Conservation (phyloP, 2,113 vertebrate genomes). For the Podarcis cretensis region DNA sequence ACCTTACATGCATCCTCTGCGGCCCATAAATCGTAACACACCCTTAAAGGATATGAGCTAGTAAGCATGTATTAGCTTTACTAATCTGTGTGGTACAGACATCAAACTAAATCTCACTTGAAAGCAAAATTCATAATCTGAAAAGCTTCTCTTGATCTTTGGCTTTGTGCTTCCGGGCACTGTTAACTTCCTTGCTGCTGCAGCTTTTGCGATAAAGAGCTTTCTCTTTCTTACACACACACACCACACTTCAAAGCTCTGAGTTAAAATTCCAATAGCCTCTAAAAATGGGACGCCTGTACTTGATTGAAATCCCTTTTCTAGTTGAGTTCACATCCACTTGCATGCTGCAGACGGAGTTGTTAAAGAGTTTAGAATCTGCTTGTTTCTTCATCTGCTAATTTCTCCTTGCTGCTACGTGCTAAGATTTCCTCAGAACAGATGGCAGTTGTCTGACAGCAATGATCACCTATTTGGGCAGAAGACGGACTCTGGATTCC, state of each 20-base stretch:
- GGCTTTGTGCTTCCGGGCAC: conserved; percentile 8
- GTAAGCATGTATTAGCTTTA: conserved; percentile 44
- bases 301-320: background rate
- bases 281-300: background rate
- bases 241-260: conserved; percentile 17
- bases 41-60: conserved; percentile 26
- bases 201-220: conserved; percentile 31
- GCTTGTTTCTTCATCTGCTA: background rate
- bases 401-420: background rate
- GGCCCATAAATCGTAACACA: conserved; percentile 21
- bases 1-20: conserved; percentile 27
- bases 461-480: background rate
- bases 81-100: conserved; percentile 52
- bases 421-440: background rate
- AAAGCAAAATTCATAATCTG: conserved; percentile 66
- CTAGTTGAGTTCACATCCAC: conserved; percentile 1
- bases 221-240: conserved; percentile 23
- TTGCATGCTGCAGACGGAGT: conserved; percentile 12
- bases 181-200: conserved; percentile 34
- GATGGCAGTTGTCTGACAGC: background rate
- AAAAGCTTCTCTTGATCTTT: conserved; percentile 62
- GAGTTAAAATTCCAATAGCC: conserved; percentile 6
- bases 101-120: conserved; percentile 65
- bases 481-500: background rate
- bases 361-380: conserved; percentile 9